Conservation (phyloP, 2,888 invertebrate genomes). For the Dicranocentrus wangi region DNA sequence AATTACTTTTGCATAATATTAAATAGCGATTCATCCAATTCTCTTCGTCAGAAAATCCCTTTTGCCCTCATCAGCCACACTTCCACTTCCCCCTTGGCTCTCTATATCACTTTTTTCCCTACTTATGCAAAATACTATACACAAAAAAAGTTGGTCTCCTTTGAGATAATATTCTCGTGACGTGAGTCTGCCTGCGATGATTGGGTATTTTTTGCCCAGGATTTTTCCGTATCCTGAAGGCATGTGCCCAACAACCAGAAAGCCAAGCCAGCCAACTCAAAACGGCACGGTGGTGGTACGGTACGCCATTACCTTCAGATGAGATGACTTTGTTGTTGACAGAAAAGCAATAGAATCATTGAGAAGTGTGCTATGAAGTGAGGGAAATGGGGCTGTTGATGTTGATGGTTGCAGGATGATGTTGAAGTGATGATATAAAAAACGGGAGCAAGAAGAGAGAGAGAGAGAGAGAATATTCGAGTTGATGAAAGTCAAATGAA, state of each 20-base stretch:
- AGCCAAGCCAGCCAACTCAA: too few species aligned
- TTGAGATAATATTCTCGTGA: not conserved
- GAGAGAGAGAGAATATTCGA: constrained; percentile 16
- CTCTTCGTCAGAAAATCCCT: too few species aligned
- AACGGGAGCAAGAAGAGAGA: constrained; percentile 13
- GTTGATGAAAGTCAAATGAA: constrained; percentile 54
- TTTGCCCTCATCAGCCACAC: not conserved
- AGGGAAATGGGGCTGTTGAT: constrained; percentile 20
- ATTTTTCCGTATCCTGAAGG: too few species aligned
- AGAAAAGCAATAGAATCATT: constrained; percentile 36
- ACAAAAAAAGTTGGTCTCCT: too few species aligned
- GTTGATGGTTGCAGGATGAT: constrained; percentile 1
- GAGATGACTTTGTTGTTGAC: constrained; percentile 34
- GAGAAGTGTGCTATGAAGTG: constrained; percentile 9
- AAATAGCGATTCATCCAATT: too few species aligned
- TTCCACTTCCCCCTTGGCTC: not conserved
- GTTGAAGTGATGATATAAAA: constrained; percentile 13
- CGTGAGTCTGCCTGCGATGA: not conserved
- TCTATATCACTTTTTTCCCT: not conserved
- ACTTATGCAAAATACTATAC: too few species aligned
- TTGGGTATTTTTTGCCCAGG: not conserved
- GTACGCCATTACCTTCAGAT: constrained; percentile 4
- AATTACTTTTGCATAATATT: constrained; percentile 1
- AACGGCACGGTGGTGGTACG: too few species aligned
- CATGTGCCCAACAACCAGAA: too few species aligned